Evolutionary conservation across 1,140 invertebrate genomes (phyloP), one percentile per base, ranked within the genome.

Genomic region (Coenobita brevimanus): DNA sequence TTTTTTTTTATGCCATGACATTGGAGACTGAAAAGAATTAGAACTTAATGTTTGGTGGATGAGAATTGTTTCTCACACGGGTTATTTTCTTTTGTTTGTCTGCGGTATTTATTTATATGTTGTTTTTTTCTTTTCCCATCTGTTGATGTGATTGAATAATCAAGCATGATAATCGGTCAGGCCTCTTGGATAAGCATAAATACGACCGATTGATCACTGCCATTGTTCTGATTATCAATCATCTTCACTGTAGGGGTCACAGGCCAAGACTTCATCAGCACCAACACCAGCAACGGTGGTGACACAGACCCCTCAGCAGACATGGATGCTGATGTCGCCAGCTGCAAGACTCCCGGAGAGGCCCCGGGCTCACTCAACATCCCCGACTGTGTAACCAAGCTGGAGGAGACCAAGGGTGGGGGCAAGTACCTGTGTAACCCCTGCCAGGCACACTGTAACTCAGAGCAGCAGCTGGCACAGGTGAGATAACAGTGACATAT

Each of bases 61-160:
- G n/a, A n/a, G n/a, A n/a, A n/a, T n/a, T n/a, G n/a, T n/a, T n/a
- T 17, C 17, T 50, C 46, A 50, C 17, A 50, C 17, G 46, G 46
- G 46, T 8, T 8, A 50, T 50, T 50, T 50, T 50, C 6, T 4
- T 64, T 64, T 64, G n/a, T 64, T 8, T 64, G 46, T 54, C 21
- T 17, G 46, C 6, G 46, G 46, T 50, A 50, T 50, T 17, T 87
- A 50, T 71, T 80, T 87, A 71, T 69, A 27, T 87, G 15, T 87
- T 67, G 62, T 87, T 87, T 86, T 43, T 86, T 89, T 82, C 80
- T 83, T 69, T 82, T 88, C 81, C 84, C 85, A 88, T 88, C 86
- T 82, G 81, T 80, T 90, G 89, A 90, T 90, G 76, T 90, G 89
- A 90, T 90, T 90, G 89, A 90, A 90, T 88, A 90, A 90, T 90